Evolutionary conservation across 2,113 vertebrate species (phyloP).

Genomic region (Hystrix brachyura): DNA sequence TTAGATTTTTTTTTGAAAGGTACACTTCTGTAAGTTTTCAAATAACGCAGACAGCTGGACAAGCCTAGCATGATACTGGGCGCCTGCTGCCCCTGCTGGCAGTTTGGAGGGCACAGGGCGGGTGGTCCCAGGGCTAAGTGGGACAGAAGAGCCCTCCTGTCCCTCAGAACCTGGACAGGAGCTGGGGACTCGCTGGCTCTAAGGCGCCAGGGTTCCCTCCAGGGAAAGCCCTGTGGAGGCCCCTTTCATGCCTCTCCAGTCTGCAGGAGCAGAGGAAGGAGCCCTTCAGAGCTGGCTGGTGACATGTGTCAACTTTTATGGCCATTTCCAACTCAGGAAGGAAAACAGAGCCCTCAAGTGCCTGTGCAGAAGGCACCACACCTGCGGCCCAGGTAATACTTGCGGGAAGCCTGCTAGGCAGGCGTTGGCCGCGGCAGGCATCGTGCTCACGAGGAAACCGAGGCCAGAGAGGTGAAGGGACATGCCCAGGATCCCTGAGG

Average conservation of each 20-base stretch:
- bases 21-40: not conserved
- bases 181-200: not conserved
- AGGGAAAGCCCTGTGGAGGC: not conserved
- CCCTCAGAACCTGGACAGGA: not conserved
- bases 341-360: not conserved
- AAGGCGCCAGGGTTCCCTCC: not conserved
- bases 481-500: not conserved
- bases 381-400: accelerated
- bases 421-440: accelerated
- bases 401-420: not conserved
- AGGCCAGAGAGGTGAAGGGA: not conserved
- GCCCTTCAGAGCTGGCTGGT: not conserved
- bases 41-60: not conserved
- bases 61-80: not conserved
- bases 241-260: accelerated
- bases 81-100: not conserved
- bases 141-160: not conserved
- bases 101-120: not conserved
- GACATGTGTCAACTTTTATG: not conserved
- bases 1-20: not conserved
- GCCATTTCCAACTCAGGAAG: not conserved
- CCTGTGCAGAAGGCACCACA: not conserved
- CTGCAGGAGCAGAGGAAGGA: not conserved
- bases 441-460: not conserved
- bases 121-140: not conserved